Evolutionary conservation across 2,888 invertebrate genomes (phyloP), one percentile per base, ranked within the genome.

Genomic region (Anodontia alba): DNA sequence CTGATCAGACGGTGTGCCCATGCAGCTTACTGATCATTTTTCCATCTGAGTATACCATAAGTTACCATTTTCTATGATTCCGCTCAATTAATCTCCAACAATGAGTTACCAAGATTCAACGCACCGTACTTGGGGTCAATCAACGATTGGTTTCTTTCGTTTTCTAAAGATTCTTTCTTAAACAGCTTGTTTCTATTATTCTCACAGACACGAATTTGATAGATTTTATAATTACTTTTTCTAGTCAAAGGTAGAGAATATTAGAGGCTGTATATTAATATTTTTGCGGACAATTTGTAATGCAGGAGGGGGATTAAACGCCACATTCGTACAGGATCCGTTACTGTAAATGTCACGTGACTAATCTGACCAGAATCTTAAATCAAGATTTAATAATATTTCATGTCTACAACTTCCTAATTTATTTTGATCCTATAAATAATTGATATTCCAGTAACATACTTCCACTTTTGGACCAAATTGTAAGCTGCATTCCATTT

Each of bases 191-290:
- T 62, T 23, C 62, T 62, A n/a, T 62, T 62, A 62, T 62, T 62
- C 62, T 31, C 62, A 1, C 33, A 10, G 8, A 20, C 62, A 8
- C 2, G 62, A 10, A 10, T 62, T 62, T 62, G 62, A 62, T 62
- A 20, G 62, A 31, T 31, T 62, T 62, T 62, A 62, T 62, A 33
- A 62, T 62, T 62, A 62, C 62, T 62, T 62, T 62, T 62, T 62
- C 62, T 62, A 62, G 62, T 62, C 31, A 62, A 62, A 62, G 62
- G 62, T 62, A 33, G 33, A 33, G 62, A 33, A 33, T 31, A 62
- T 62, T 62, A 62, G 62, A 20, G 5, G 20, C 33, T 31, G 62
- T 62, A 62, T 62, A 62, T 62, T 62, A 62, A 62, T 62, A 62
- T 33, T 62, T 62, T 62, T 20, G 62, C 62, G 62, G 33, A 12